Base-by-base conservation (phyloP, 2,113 vertebrate species). In the Podarcis muralis region DNA sequence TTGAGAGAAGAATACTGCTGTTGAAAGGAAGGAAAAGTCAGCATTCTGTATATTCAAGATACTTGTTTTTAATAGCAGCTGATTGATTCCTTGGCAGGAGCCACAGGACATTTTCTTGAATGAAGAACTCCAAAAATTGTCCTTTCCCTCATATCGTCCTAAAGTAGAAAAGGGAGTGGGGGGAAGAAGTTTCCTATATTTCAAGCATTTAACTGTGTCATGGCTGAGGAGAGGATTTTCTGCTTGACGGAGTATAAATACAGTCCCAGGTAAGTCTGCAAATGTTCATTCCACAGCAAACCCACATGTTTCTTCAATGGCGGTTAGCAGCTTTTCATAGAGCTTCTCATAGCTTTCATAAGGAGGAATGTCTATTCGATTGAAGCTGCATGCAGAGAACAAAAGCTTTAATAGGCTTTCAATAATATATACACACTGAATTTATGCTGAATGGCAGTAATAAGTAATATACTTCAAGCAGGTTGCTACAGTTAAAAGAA, bases 241-340 rank as follows among this genome's bases (percentile, higher is more conserved):
- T 62, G 94, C 91, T 94, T 90, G 92, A 94, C 91, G 94, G 93
- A 93, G 85, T 92, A 96, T 96, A 96, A 97, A 96, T 95, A 97
- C 93, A 96, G 95, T 91, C 92, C 87, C 72, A 82, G 92, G 93
- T 62, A 74, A 92, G 94, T 74, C 93, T 90, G 94, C 9, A 89
- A 88, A 85, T 89, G 88, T 88, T 99, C 98, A 99, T 96, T 99
- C 99, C 94, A 99, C 99, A 90, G 98, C 98, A 85, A 99, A 99
- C 91, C 99, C 99, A 87, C 99, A 99, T 3, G 99, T 99, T 96
- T 99, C 99, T 96, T 99, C 99, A 74, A 99, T 99, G 97, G 99
- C 99, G 15, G 99, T 99, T 96, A 99, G 98, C 96, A 99, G 97
- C 98, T 99, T 99, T 96, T 99, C 99, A 86, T 99, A 99, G 18